Evolutionary conservation across 2,888 invertebrate species (phyloP).

Genomic region (Drosophila mayaguana): DNA sequence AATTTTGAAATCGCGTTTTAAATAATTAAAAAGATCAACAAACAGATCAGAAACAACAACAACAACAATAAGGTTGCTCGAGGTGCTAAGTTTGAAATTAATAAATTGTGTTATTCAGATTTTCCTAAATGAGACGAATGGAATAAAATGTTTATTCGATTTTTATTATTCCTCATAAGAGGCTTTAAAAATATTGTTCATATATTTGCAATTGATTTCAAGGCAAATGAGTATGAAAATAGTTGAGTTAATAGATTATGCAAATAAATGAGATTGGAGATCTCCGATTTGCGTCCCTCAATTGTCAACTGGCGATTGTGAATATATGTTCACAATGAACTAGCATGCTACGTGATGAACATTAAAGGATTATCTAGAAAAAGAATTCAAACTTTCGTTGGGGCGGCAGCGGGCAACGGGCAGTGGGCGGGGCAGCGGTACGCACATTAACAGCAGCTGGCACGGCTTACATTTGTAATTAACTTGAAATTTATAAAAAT

Average conservation of each 20-base stretch:
- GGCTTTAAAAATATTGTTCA: neutral
- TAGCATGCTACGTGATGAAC: neutral
- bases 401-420: neutral
- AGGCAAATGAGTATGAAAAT: conserved; percentile 8
- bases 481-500: conserved; percentile 20
- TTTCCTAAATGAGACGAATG: neutral
- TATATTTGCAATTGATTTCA: neutral
- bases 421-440: neutral
- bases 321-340: conserved; percentile 15
- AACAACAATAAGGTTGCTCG: neutral
- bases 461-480: conserved; percentile 23
- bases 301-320: conserved; percentile 17
- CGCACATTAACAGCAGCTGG: conserved; percentile 35
- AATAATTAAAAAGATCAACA: neutral
- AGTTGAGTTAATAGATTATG: neutral
- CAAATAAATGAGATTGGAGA: conserved; percentile 5
- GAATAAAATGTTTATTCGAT: too few relatives aligned
- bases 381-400: conserved; percentile 10
- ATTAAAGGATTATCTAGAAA: conserved; percentile 16
- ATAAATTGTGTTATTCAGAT: neutral
- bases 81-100: neutral
- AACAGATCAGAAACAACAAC: neutral
- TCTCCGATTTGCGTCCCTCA: neutral
- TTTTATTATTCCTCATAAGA: neutral
- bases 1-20: conserved; percentile 3